Conservation (phyloP, 2,888 invertebrate species). For the Nomada ruficornis region DNA sequence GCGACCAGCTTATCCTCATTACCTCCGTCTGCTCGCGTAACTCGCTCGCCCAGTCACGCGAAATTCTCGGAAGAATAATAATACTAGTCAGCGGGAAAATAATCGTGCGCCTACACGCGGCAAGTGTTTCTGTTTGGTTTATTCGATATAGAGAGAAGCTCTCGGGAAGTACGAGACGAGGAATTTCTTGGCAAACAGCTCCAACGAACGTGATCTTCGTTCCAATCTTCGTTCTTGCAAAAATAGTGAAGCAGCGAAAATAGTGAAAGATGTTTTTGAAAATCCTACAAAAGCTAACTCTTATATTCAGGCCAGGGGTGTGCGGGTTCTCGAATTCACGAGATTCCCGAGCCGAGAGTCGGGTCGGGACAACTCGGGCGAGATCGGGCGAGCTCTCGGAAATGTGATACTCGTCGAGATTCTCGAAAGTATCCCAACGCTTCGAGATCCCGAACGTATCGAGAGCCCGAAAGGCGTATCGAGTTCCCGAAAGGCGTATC, state of each 20-base stretch:
- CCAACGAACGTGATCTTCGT: constrained; percentile 52
- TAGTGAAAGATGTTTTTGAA: not conserved
- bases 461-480: too few species aligned
- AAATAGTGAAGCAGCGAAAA: not conserved
- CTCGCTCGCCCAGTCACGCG: not conserved
- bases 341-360: too few species aligned
- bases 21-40: not conserved
- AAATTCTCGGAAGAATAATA: too few species aligned
- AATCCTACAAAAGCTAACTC: not conserved
- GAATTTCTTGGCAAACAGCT: constrained; percentile 63
- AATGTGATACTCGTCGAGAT: too few species aligned
- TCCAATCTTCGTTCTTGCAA: constrained; percentile 1
- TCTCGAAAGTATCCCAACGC: too few species aligned
- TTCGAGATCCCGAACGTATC: too few species aligned
- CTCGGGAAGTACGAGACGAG: not conserved
- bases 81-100: not conserved
- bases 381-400: too few species aligned
- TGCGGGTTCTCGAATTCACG: too few species aligned
- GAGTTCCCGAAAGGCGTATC: too few species aligned
- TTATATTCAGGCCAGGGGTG: constrained; percentile 1
- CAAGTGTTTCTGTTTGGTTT: too few species aligned
- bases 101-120: not conserved
- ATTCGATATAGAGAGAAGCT: not conserved
- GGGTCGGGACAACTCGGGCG: too few species aligned
- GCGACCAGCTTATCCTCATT: constrained; percentile 20